Base-by-base conservation (phyloP, 92 coral and sea anemone species). In the Palythoa grandiflora region DNA sequence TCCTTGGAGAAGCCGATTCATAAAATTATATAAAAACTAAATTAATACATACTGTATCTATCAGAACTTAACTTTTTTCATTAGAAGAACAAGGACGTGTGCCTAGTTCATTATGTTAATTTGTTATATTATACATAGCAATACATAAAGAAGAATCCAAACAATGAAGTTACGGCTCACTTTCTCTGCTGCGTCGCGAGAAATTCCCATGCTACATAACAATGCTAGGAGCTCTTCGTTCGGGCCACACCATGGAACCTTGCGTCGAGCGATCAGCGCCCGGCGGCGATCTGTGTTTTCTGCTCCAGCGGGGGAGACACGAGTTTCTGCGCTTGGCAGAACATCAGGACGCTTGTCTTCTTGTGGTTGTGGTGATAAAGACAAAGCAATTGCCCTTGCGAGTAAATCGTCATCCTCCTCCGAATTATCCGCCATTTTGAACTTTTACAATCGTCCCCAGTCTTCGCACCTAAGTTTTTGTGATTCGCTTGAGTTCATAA, bases 161-260 rank as follows among this genome's bases (percentile, higher is more conserved):
- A n/a, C 19, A 1, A 6, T 3, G 70, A 16, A 63, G 70, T 16
- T 7, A 3, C 66, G 14, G 36, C 71, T n/a, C 74, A 96, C 98
- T 94, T 94, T 96, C 38, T 88, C 93, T 2, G 94, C 94, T 17
- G 98, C 98, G 60, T 96, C 94, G 71, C 77, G 77, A 1, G 98
- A 94, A 50, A 96, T 87, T 7, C 98, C 97, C 93, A 96, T 92
- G 44, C 90, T 92, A 38, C 89, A 16, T 80, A 96, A 55, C 75
- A 84, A 72, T 66, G 83, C 57, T 1, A 96, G 76, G 79, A 92
- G 94, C 71, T 95, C 93, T 57, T 88, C 86, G 84, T 94, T 95
- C 19, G 98, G 98, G 3, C 95, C 92, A 48, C 89, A 75, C 81
- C 86, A 81, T 8, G 86, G 86, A 11, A 81, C 15, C 21, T 21